These are phyloP conservation scores for Pararge aegeria DNA, from an alignment of 1,140 invertebrate genomes.

Conservation along the genomic window DNA sequence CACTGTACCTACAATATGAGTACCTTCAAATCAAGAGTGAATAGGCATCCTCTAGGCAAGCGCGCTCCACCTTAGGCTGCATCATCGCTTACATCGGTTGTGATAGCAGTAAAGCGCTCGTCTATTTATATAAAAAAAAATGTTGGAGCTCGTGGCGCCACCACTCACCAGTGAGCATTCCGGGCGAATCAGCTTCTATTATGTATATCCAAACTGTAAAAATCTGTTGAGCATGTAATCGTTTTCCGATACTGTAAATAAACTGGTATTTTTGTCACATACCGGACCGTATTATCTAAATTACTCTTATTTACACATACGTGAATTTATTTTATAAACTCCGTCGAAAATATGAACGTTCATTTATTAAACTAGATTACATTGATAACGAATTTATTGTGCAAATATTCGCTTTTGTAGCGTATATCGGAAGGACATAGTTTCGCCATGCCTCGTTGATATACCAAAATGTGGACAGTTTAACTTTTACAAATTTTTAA, in stretches of 20 bases:
- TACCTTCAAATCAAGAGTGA: too few relatives aligned
- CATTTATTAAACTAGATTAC: conserved; percentile 20
- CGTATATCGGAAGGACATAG: not conserved
- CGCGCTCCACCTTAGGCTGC: too few relatives aligned
- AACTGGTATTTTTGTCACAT: not conserved
- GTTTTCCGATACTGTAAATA: conserved; percentile 5
- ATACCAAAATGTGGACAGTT: not conserved
- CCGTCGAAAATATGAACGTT: conserved; percentile 15
- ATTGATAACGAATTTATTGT: conserved; percentile 19
- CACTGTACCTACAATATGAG: too few relatives aligned
- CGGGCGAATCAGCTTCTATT: too few relatives aligned
- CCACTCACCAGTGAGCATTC: too few relatives aligned
- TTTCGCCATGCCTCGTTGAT: not conserved
- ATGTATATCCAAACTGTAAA: too few relatives aligned
- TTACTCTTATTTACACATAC: conserved; percentile 2
- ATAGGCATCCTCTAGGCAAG: too few relatives aligned
- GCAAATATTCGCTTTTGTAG: conserved; percentile 13
- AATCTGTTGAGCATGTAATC: conserved; percentile 1
- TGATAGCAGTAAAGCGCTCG: too few relatives aligned
- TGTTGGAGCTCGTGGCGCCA: too few relatives aligned
- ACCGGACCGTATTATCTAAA: not conserved
- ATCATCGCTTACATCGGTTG: too few relatives aligned
- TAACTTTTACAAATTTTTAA: too few relatives aligned
- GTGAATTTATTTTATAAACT: conserved; percentile 1
- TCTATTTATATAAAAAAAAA: too few relatives aligned